Conservation (phyloP, 2,888 invertebrate genomes). For the Coelinius sp. region DNA sequence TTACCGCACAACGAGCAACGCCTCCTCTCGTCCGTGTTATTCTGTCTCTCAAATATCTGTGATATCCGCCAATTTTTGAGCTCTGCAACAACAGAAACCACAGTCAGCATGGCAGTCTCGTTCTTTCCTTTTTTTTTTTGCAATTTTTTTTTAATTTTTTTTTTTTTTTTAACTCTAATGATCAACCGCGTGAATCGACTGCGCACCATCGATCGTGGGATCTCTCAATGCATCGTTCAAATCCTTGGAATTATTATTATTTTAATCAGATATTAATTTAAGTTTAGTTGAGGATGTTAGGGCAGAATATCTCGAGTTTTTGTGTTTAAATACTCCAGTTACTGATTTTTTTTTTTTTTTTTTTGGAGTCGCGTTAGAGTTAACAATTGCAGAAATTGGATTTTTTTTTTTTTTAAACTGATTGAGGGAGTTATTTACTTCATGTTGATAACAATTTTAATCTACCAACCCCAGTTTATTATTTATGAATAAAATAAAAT, state of each 20-base stretch:
- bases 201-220: slow-evolving; percentile 41
- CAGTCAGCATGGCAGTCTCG: slow-evolving; percentile 62
- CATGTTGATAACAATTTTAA: too few relatives aligned
- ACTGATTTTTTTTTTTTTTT: too few relatives aligned
- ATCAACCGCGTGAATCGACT: slow-evolving; percentile 29
- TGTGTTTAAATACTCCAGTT: too few relatives aligned
- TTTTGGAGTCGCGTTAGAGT: too few relatives aligned
- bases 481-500: too few relatives aligned
- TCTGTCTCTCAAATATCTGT: slow-evolving; percentile 75
- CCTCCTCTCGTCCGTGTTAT: slow-evolving; percentile 74
- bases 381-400: too few relatives aligned
- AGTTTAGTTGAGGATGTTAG: background rate
- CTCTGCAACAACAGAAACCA: slow-evolving; percentile 72
- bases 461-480: too few relatives aligned
- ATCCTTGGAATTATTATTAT: background rate
- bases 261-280: background rate
- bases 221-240: slow-evolving; percentile 41
- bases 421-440: too few relatives aligned
- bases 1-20: slow-evolving; percentile 76
- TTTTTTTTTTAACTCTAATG: slow-evolving; percentile 18
- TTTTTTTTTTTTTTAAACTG: too few relatives aligned
- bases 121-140: slow-evolving; percentile 42
- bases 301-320: too few relatives aligned
- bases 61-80: slow-evolving; percentile 74
- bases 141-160: slow-evolving; percentile 46